These are phyloP conservation scores for Malacoraja senta DNA, from an alignment of 2,797 vertebrate genomes.

Conservation along the genomic window DNA sequence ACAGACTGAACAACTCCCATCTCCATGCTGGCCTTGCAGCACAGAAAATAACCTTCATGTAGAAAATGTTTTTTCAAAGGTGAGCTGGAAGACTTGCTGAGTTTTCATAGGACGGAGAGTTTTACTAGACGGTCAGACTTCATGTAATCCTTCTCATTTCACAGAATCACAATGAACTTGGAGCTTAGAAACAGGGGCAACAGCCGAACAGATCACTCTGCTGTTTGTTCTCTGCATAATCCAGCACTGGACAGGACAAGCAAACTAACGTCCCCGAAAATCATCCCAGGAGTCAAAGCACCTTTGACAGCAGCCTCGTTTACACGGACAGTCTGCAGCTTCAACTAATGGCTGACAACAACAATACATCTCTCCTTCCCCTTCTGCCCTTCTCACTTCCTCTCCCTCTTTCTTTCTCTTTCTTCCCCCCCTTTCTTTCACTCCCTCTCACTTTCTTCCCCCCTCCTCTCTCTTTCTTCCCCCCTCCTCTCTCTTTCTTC, in stretches of 20 bases:
- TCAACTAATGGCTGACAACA: neutral
- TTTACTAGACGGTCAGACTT: neutral
- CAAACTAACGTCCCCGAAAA: neutral
- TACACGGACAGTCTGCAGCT: neutral
- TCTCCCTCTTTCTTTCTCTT: too few relatives aligned
- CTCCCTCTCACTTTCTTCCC: too few relatives aligned
- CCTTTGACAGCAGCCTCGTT: neutral
- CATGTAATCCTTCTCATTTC: neutral
- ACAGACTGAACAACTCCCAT: neutral
- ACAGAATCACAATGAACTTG: neutral
- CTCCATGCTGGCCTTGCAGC: neutral
- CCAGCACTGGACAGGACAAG: neutral
- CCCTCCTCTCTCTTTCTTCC: too few relatives aligned
- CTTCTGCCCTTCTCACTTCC: neutral
- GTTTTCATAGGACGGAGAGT: neutral
- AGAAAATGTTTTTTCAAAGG: neutral
- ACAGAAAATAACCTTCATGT: neutral
- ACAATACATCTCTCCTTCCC: neutral
- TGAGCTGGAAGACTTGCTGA: neutral
- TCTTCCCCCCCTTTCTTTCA: too few relatives aligned
- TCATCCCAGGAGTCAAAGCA: neutral
- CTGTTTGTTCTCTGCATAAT: too few relatives aligned
- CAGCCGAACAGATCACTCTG: neutral
- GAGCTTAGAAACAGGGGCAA: neutral
- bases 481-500: too few relatives aligned